Base-by-base conservation (phyloP, 2,113 vertebrate genomes). In the Aix galericulata region DNA sequence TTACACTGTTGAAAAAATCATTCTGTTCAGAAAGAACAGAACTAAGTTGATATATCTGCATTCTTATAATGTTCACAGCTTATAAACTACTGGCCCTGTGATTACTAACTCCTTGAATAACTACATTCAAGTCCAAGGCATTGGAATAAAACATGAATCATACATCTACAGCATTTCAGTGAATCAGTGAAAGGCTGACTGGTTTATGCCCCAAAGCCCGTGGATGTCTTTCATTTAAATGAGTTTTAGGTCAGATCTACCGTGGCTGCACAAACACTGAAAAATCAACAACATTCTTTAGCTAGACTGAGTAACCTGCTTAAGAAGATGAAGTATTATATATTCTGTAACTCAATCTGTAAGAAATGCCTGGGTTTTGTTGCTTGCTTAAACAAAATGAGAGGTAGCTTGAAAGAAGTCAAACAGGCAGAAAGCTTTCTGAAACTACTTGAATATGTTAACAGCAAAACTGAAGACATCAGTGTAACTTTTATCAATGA, bases 151-250 rank as follows among this genome's bases (percentile, higher is more conserved):
- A 62, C 58, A 79, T 62, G 74, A 89, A 79, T 94, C 93, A 84
- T 79, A 3, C 20, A 76, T 84, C 48, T 89, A 9, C 53, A 89
- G 58, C 83, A 82, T 91, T 92, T 92, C 77, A 92, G 66, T 71
- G 79, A 95, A 68, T 72, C 83, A 73, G 66, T 91, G 81, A 92
- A 95, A 82, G 44, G 42, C 58, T 94, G 89, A 38, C 68, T 93
- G 52, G 53, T 89, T 95, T 91, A 87, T 95, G 89, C 77, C 94
- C 62, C 3, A 4, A 85, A 96, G 89, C 71, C 27, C 34, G 13
- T 55, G 44, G 86, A 91, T n/a, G 71, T 40, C 84, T 89, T 89
- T 91, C 74, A 95, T 89, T 92, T 92, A 75, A 91, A 94, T 85
- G 58, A 76, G 32, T 72, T 93, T 91, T 58, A 84, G 71, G 48